Percentiles rank a stretch among this genome's conserved stretches.
Evolutionary conservation across 2,113 vertebrate species (phyloP).

Genomic region (Cephalophus harveyi): DNA sequence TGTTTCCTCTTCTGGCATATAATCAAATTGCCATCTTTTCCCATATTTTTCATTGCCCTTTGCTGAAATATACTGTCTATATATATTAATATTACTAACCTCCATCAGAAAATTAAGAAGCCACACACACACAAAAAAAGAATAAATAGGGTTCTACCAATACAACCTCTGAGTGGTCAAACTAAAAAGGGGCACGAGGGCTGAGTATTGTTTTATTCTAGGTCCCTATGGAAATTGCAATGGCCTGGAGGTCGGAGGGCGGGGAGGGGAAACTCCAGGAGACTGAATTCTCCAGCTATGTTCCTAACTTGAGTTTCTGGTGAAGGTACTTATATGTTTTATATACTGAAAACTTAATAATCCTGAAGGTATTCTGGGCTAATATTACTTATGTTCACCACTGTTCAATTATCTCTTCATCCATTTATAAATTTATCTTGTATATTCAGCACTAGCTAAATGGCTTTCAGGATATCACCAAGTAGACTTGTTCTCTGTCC

Average conservation of each 20-base stretch:
- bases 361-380: not conserved
- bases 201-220: not conserved
- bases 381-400: not conserved
- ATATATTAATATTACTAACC: not conserved
- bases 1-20: conserved; percentile 23
- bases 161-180: not conserved
- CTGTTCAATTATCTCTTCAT: not conserved
- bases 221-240: not conserved
- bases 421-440: not conserved
- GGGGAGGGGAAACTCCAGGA: fast-evolving
- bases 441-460: not conserved
- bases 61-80: not conserved
- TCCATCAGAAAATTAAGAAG: not conserved
- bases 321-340: not conserved
- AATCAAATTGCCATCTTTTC: not conserved
- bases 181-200: not conserved
- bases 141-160: not conserved
- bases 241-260: not conserved
- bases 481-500: not conserved
- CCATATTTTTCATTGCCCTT: not conserved
- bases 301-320: not conserved
- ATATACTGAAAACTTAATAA: not conserved
- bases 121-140: not conserved
- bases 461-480: not conserved
- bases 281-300: not conserved